Conservation (phyloP, 2,113 vertebrate genomes). For the Nymphicus hollandicus region DNA sequence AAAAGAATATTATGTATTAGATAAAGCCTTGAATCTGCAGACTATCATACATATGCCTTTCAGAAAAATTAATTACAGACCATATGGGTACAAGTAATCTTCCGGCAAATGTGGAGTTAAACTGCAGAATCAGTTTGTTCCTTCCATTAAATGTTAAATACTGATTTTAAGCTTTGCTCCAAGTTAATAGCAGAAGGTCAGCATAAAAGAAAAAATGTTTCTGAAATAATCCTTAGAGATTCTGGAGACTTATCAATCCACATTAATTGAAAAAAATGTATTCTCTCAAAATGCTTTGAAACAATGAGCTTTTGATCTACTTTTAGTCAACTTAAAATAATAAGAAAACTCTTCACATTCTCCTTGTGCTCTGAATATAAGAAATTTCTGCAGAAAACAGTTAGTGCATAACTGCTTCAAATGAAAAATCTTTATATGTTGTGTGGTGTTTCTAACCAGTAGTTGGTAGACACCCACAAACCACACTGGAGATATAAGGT, state of each 20-base stretch:
- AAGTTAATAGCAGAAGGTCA: constrained; percentile 81
- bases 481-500: background rate
- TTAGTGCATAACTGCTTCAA: background rate
- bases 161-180: constrained; percentile 81
- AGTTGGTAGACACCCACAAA: background rate
- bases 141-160: constrained; percentile 88
- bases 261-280: constrained; percentile 56
- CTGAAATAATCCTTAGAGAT: constrained; percentile 58
- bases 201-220: constrained; percentile 65
- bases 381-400: background rate
- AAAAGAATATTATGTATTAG: too few relatives aligned
- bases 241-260: constrained; percentile 36
- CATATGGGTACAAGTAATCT: constrained; percentile 92
- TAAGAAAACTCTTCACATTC: constrained; percentile 3
- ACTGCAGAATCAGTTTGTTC: constrained; percentile 86
- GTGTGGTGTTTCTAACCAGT: background rate
- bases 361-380: background rate
- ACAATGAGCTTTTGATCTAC: constrained; percentile 36
- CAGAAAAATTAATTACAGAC: constrained; percentile 91
- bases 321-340: constrained; percentile 23
- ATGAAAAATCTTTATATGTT: background rate
- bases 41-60: constrained; percentile 89
- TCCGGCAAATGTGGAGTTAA: constrained; percentile 88
- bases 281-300: constrained; percentile 21
- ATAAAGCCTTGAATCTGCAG: constrained; percentile 83